Evolutionary conservation across 2,113 vertebrate genomes (phyloP), one percentile per base, ranked within the genome.

Genomic region (Perca flavescens): DNA sequence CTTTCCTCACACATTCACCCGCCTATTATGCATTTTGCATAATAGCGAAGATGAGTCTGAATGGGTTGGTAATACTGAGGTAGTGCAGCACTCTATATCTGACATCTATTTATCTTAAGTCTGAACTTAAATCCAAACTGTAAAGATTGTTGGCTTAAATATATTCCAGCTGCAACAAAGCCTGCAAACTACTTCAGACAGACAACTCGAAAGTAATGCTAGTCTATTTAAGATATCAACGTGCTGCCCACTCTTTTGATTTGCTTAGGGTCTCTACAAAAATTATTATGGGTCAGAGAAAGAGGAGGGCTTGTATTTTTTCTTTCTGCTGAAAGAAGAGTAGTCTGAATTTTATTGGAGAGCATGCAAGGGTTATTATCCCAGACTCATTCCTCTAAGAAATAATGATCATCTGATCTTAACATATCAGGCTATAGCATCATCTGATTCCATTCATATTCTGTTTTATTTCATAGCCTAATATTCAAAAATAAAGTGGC

Each of bases 81-180:
- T 63, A 34, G 52, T n/a, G 22, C n/a, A 25, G 11, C 3, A 50
- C 61, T 69, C 52, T 46, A 28, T 11, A 71, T 50, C 63, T 36
- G 21, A 21, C 79, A 68, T 78, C 31, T 34, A 34, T 34, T 4
- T 34, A 34, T 34, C 62, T 91, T 82, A 77, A 66, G 75, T 77
- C 25, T 82, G 77, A 85, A 83, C 73, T 62, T 65, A 11, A 52
- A 50, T 58, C n/a, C 73, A 56, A 88, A 73, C 63, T 46, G 58
- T 43, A 63, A 52, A 69, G 69, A 61, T 72, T 69, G 84, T 61
- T 46, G 62, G 36, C 74, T 57, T 54, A 66, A 56, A 70, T 52
- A 16, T 72, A 67, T 36, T 58, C 53, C 57, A 50, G 21, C 49
- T 36, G 57, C 40, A 62, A 75, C 28, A 66, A 80, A 70, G 67